Evolutionary conservation across 2,888 invertebrate genomes (phyloP).

Genomic region (Trissonchulus latispiculum): DNA sequence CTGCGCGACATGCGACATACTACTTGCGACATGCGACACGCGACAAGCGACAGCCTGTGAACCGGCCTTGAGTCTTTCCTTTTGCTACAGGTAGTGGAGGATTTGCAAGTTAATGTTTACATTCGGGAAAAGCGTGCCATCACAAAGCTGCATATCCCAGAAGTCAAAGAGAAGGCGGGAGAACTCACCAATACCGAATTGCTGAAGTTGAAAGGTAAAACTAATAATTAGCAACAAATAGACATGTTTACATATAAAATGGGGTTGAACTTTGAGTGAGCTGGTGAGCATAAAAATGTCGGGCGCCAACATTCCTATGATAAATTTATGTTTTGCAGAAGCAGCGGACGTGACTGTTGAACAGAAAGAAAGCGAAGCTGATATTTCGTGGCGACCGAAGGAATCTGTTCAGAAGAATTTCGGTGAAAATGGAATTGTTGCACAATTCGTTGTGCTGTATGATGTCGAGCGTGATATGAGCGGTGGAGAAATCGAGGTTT

Average conservation of each 20-base stretch:
- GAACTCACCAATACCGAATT: constrained; percentile 20
- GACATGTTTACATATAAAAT: too few species aligned
- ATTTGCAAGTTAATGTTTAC: constrained; percentile 56
- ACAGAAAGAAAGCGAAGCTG: not conserved
- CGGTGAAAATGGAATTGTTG: constrained; percentile 50
- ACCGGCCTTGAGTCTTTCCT: too few species aligned
- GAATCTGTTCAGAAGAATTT: not conserved
- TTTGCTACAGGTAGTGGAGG: constrained; percentile 50
- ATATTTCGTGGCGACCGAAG: not conserved
- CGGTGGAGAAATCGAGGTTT: constrained; percentile 48
- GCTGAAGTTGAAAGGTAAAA: constrained; percentile 10
- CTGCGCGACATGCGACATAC: too few species aligned
- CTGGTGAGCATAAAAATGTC: too few species aligned
- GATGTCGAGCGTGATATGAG: constrained; percentile 56
- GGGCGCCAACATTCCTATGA: too few species aligned
- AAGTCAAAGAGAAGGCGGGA: constrained; percentile 50
- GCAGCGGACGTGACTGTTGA: not conserved
- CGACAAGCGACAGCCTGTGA: too few species aligned
- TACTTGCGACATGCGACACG: too few species aligned
- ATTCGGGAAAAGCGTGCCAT: constrained; percentile 58
- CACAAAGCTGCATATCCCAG: constrained; percentile 55
- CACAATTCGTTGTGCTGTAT: constrained; percentile 60
- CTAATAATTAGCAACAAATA: too few species aligned
- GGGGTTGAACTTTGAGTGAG: too few species aligned
- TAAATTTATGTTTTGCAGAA: too few species aligned